Evolutionary conservation across 2,113 vertebrate species (phyloP).

Genomic region (Tamias sibiricus): DNA sequence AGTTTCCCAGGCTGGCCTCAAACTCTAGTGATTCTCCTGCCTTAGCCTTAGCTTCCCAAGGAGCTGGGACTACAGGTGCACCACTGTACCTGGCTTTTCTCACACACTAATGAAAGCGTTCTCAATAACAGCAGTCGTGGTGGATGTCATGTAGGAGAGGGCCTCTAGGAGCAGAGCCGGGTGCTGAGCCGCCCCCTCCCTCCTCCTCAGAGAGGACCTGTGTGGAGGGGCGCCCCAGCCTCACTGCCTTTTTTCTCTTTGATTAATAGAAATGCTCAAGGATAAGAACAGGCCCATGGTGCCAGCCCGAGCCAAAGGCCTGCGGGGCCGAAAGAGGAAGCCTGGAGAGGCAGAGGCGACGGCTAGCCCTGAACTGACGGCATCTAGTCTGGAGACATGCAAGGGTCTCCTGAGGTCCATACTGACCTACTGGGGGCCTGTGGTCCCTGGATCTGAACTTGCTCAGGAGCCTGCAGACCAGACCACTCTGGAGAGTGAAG

Average conservation of each 20-base stretch:
- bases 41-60: neutral
- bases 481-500: rapidly evolving
- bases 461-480: neutral
- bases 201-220: neutral
- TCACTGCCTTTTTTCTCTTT: neutral
- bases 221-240: too few relatives aligned
- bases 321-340: slow-evolving; percentile 70
- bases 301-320: slow-evolving; percentile 40
- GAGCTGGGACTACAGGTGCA: too few relatives aligned
- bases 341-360: slow-evolving; percentile 47
- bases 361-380: slow-evolving; percentile 38
- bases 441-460: neutral
- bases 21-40: neutral
- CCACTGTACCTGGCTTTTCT: neutral
- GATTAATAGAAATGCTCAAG: slow-evolving; percentile 86
- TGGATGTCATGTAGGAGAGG: neutral
- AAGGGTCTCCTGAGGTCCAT: slow-evolving; percentile 86
- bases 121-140: rapidly evolving
- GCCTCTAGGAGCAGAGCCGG: rapidly evolving
- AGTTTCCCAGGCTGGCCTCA: neutral
- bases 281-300: slow-evolving; percentile 83
- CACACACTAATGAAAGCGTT: too few relatives aligned
- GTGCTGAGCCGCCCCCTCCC: neutral
- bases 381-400: slow-evolving; percentile 82
- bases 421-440: slow-evolving; percentile 90